Conservation (phyloP, 2,797 vertebrate genomes). For the Lagothrix lagotricha region DNA sequence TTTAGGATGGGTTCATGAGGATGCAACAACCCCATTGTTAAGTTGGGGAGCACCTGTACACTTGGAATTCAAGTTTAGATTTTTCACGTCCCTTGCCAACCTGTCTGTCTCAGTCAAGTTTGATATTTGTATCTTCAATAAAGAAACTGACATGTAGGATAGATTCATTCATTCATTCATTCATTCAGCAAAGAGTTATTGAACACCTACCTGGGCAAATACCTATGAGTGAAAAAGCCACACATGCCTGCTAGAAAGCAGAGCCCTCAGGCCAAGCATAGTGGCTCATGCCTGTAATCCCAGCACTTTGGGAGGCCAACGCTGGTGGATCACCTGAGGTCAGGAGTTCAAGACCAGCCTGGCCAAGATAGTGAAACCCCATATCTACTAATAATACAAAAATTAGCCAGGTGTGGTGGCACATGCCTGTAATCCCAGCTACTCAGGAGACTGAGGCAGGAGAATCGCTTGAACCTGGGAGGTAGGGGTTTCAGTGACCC, state of each 20-base stretch:
- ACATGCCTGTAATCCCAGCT: no score
- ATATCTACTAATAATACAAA: no score
- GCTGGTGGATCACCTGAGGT: no score
- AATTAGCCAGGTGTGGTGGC: no score
- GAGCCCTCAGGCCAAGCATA: not conserved
- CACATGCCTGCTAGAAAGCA: not conserved
- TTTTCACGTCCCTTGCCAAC: not conserved
- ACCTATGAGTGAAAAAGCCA: not conserved
- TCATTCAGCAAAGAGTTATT: not conserved
- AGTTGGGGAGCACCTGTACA: not conserved
- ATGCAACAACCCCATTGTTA: no score
- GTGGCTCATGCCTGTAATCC: no score
- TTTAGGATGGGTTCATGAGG: not conserved
- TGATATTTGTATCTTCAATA: not conserved
- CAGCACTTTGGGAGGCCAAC: no score
- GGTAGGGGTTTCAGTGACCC: no score
- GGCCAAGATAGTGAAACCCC: no score
- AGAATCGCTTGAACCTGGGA: no score
- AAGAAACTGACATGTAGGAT: not conserved
- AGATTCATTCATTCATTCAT: not conserved
- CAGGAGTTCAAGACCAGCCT: no score
- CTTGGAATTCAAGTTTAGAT: slow-evolving; percentile 15
- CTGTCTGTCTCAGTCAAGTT: not conserved
- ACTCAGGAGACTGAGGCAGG: no score
- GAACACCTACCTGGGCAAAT: not conserved